A percentile compares a stretch with the other conserved stretches of the same genome.
These are phyloP conservation scores for Tamandua tetradactyla DNA, from an alignment of 2,797 vertebrate species.

Conservation along the genomic window DNA sequence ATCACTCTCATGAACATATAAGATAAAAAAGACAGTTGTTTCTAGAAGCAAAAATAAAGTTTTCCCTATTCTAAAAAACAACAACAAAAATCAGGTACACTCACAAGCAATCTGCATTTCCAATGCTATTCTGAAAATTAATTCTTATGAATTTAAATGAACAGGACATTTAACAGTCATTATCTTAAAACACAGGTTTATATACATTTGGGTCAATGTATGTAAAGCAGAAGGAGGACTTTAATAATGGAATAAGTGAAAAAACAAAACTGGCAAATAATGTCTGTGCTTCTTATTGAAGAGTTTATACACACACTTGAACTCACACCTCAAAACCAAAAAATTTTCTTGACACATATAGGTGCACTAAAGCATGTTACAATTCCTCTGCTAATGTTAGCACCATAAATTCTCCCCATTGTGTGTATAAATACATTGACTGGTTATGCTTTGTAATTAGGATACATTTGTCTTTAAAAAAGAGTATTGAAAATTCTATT, in stretches of 20 bases:
- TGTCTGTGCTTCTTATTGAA: neutral
- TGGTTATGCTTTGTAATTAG: neutral
- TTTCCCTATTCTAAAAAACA: neutral
- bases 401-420: neutral
- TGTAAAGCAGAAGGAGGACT: neutral
- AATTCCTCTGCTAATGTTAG: neutral
- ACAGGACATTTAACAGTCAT: neutral
- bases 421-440: neutral
- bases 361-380: neutral
- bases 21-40: neutral
- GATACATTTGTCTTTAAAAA: constrained; percentile 24
- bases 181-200: neutral
- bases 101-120: neutral
- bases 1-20: neutral
- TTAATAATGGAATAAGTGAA: neutral
- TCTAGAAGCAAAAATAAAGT: neutral
- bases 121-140: neutral
- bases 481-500: neutral
- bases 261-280: neutral
- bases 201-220: neutral
- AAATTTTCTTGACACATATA: neutral
- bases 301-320: neutral
- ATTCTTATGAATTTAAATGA: neutral
- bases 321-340: neutral
- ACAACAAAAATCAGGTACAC: neutral